A percentile compares a stretch with the other conserved stretches of the same genome.
Evolutionary conservation across 2,888 invertebrate genomes (phyloP).

Genomic region (Orgyia antiqua): DNA sequence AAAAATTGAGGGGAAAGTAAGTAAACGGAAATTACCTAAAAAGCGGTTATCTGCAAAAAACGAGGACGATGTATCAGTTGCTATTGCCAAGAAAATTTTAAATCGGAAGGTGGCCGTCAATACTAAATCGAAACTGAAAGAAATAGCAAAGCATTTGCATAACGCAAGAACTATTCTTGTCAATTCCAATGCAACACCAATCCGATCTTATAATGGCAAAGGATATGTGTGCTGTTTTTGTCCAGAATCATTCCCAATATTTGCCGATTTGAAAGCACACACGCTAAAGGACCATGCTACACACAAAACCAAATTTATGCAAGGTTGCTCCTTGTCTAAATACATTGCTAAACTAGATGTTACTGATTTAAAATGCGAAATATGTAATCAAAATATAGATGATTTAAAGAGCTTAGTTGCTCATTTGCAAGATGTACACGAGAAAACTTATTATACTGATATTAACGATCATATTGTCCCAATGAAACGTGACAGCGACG

Average conservation of each 20-base stretch:
- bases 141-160: conserved; percentile 16
- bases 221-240: conserved; percentile 50
- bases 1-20: conserved; percentile 17
- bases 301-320: conserved; percentile 30
- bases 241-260: conserved; percentile 24
- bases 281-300: conserved; percentile 31
- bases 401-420: conserved; percentile 10
- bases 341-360: conserved; percentile 22
- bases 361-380: conserved; percentile 13
- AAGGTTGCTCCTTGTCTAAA: conserved; percentile 19
- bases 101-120: neutral
- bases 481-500: conserved; percentile 17
- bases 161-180: conserved; percentile 40
- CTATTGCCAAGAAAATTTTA: conserved; percentile 9
- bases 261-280: conserved; percentile 43
- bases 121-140: conserved; percentile 1
- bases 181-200: conserved; percentile 50
- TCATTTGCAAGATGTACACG: conserved; percentile 14
- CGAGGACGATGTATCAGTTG: conserved; percentile 13
- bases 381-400: conserved; percentile 11
- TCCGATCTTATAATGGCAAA: conserved; percentile 32
- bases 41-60: conserved; percentile 8
- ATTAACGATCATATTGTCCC: conserved; percentile 23
- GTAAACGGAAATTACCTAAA: conserved; percentile 7
- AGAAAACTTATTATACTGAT: conserved; percentile 12